Evolutionary conservation across 1,140 invertebrate genomes (phyloP), one percentile per base, ranked within the genome.

Genomic region (Pomphorhynchus laevis): DNA sequence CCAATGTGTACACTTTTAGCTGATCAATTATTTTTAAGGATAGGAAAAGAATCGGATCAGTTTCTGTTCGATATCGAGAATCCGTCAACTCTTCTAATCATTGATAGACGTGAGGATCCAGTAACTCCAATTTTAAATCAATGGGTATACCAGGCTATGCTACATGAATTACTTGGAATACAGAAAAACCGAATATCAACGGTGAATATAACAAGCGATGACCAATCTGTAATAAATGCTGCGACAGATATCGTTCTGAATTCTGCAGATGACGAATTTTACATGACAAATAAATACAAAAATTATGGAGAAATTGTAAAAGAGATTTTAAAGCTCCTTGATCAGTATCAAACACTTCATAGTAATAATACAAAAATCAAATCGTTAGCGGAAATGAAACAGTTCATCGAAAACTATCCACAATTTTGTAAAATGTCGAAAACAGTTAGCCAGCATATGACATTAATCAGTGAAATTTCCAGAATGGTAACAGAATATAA

Each of bases 131-230:
- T 95, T 34, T 56, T 95, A n/a, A 89, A 77, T 61, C 84, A 80
- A 65, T 98, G 89, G 89, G 95, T 84, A 0, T 98, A 98, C 59
- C 84, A 98, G 58, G 84, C 84, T 6, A 95, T 98, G 86, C 79
- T 98, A 2, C 86, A 98, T 58, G 84, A 98, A 61, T 57, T 95
- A 33, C 56, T 98, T 20, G 71, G 69, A 0, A 86, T 95, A 46
- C 70, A 69, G 46, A 95, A 93, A 51, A 91, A 93, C 59, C 64
- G 80, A 44, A n/a, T n/a, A n/a, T n/a, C n/a, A n/a, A n/a, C n/a
- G n/a, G 79, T 95, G 3, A 75, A 72, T 53, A 62, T 98, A 35
- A 47, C 50, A 25, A 69, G 71, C 1, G 64, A 70, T 43, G 65
- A 14, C 68, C 71, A 27, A 59, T 59, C 9, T 55, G 65, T 32